Evolutionary conservation across 1,140 invertebrate genomes (phyloP).

Genomic region (Venturia canescens): DNA sequence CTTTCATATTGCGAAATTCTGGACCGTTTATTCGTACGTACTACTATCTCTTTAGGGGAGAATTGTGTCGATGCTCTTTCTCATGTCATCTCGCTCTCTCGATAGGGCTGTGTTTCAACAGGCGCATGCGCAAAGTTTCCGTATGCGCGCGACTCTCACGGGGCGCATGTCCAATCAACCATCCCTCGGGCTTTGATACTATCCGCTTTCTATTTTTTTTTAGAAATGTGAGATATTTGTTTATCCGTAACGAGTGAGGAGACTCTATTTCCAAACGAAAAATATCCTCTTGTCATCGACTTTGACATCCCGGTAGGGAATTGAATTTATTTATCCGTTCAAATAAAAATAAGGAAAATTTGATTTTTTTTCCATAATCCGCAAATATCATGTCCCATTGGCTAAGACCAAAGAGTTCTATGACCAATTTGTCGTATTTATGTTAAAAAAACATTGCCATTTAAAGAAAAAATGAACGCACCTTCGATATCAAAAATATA

Average conservation of each 20-base stretch:
- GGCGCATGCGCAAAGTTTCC: conserved; percentile 9
- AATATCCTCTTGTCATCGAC: not conserved
- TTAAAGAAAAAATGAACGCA: no score
- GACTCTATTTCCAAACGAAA: not conserved
- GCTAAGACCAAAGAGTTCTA: no score
- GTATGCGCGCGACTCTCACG: conserved; percentile 18
- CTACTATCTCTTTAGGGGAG: conserved; percentile 21
- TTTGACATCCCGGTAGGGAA: no score
- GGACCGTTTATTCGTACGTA: not conserved
- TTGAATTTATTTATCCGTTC: not conserved
- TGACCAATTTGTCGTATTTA: no score
- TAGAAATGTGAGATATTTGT: not conserved
- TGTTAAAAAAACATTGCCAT: no score
- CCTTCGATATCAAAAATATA: no score
- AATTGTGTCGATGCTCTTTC: conserved; percentile 20
- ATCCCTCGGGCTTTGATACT: not conserved
- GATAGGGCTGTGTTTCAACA: not conserved
- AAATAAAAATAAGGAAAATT: not conserved
- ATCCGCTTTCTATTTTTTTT: not conserved
- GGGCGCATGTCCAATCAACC: not conserved
- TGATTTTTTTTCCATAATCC: no score
- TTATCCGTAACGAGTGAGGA: not conserved
- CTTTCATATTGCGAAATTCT: conserved; percentile 20
- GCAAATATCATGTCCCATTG: not conserved
- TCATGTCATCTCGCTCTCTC: not conserved